Evolutionary conservation across 2,113 vertebrate species (phyloP).

Genomic region (Microtus montanus): DNA sequence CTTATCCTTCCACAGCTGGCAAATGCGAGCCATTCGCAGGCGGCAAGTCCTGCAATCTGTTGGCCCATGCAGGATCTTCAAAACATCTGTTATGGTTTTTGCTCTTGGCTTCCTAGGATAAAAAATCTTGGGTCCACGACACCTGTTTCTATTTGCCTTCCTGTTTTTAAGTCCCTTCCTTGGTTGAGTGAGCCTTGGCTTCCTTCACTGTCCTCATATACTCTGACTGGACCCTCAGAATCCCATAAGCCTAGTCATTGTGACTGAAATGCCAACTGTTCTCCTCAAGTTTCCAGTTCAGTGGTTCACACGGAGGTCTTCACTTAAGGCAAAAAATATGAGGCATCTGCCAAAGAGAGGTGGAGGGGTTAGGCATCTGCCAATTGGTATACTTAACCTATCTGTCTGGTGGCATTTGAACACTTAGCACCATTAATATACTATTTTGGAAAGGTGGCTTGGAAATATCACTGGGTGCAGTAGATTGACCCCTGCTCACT

Average conservation of each 20-base stretch:
- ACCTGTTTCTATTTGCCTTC: background rate
- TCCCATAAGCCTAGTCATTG: background rate
- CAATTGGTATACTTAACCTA: background rate
- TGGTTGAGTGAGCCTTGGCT: background rate
- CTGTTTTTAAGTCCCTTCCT: background rate
- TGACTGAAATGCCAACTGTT: background rate
- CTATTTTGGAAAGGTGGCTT: constrained; percentile 12
- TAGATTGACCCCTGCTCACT: background rate
- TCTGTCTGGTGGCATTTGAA: background rate
- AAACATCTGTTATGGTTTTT: background rate
- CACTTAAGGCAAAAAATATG: background rate
- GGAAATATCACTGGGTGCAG: background rate
- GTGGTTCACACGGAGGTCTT: background rate
- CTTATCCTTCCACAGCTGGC: background rate
- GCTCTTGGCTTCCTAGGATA: background rate
- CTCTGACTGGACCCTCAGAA: background rate
- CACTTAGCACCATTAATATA: background rate
- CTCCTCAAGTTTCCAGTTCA: background rate
- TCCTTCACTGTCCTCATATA: background rate
- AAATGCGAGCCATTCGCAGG: background rate
- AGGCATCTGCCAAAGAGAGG: background rate
- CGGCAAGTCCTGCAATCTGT: background rate
- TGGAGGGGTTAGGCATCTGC: background rate
- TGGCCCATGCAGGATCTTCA: background rate
- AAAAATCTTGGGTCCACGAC: background rate